These are phyloP conservation scores for Stenodema calcarata DNA, from an alignment of 2,888 invertebrate genomes.

Conservation along the genomic window DNA sequence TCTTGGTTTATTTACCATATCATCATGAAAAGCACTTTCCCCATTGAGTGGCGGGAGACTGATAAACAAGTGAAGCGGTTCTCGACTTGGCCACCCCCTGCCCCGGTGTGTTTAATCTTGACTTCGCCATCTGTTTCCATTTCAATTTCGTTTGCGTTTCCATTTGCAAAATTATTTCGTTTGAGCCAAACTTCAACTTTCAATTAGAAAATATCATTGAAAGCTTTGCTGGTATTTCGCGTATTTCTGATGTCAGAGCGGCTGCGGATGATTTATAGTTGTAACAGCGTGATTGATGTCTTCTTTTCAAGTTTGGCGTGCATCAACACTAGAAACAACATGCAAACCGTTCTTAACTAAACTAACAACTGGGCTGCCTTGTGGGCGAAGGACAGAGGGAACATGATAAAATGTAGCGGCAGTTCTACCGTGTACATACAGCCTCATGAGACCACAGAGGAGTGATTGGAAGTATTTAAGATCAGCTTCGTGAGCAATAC, in stretches of 20 bases:
- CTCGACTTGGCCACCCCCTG: background rate
- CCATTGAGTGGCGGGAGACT: background rate
- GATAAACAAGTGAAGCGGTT: background rate
- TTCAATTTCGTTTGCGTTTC: background rate
- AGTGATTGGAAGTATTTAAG: no score
- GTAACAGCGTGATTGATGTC: background rate
- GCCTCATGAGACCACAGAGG: no score
- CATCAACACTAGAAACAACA: background rate
- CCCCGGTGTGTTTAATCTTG: background rate
- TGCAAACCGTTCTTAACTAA: no score
- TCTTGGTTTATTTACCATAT: no score
- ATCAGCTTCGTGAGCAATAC: no score
- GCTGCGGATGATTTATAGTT: background rate
- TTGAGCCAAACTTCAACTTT: background rate
- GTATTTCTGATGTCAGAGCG: background rate
- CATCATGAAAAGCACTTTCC: background rate
- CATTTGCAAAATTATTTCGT: background rate
- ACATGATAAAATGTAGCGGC: no score
- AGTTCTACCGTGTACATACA: no score
- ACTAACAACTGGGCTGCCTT: no score
- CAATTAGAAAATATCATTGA: background rate
- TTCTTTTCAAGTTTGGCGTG: background rate
- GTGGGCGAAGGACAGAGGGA: no score
- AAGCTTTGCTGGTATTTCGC: background rate
- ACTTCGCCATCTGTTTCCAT: background rate